Evolutionary conservation across 2,888 invertebrate species (phyloP), one percentile per base, ranked within the genome.

Genomic region (Phengaris arion): DNA sequence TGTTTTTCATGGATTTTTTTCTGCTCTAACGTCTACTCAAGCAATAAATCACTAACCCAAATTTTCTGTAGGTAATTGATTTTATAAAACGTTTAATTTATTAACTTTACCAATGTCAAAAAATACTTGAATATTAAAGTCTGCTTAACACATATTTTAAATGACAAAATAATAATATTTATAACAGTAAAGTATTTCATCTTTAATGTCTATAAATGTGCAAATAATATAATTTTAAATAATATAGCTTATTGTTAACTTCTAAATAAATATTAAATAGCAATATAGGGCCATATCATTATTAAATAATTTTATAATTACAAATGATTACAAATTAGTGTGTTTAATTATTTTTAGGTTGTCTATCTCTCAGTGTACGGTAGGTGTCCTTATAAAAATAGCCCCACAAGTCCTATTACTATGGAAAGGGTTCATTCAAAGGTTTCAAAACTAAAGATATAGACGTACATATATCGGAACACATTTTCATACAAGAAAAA

Each of bases 171-270:
- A 59, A 59, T 59, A 7, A 10, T 59, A 7, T 48, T 7, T 7
- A 48, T 15, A 4, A 59, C 22, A 59, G 22, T 35, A 45, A 45
- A 35, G 35, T 64, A 64, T 64, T 64, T 64, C 35, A 64, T 45
- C 64, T 64, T 64, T 15, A 64, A 64, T 64, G 64, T 64, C 64
- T 64, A 64, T 64, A 35, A 64, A 64, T 64, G 45, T 35, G 64
- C 64, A 64, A 10, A 59, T 64, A 64, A 2, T 64, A 64, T 64
- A 45, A 64, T 64, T 64, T 64, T 64, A 12, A 13, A 35, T 64
- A 64, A 35, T 35, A 59, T 22, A 59, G 59, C 59, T 22, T 59
- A 22, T 22, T 22, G 59, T 22, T 59, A 59, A 59, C 22, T 15
- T 59, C 22, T 35, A 64, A 22, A 59, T 64, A 64, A 35, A 35